Conservation (phyloP, 2,113 vertebrate genomes). For the Hydrolagus affinis region DNA sequence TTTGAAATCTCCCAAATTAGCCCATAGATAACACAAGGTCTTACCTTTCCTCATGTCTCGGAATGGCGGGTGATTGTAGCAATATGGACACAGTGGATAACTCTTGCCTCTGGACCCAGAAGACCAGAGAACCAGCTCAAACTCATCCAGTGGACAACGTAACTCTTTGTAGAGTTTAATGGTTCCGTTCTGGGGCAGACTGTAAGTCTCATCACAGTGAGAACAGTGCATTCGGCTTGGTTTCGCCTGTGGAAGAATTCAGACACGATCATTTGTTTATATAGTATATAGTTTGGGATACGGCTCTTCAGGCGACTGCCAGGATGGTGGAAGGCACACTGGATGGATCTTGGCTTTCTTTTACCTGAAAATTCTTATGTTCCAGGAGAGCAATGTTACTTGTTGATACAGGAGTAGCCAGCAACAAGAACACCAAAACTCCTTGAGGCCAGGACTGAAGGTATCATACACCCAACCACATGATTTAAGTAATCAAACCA, state of each 20-base stretch:
- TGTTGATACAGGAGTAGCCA: too few relatives aligned
- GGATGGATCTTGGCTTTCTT: too few relatives aligned
- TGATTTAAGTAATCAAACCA: neutral
- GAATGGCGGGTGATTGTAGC: constrained; percentile 89
- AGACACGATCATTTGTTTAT: neutral
- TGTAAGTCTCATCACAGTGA: constrained; percentile 94
- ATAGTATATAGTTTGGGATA: too few relatives aligned
- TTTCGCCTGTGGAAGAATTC: constrained; percentile 64
- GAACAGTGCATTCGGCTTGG: constrained; percentile 92
- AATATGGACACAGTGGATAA: constrained; percentile 91
- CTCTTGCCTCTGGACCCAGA: constrained; percentile 88
- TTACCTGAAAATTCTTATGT: too few relatives aligned
- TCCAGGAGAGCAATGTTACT: too few relatives aligned
- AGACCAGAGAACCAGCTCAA: constrained; percentile 91
- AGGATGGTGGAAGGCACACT: too few relatives aligned
- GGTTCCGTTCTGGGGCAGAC: constrained; percentile 86
- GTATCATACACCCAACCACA: too few relatives aligned
- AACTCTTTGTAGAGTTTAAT: constrained; percentile 96
- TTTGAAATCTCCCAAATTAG: too few relatives aligned
- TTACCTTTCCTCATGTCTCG: constrained; percentile 97
- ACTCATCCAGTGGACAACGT: constrained; percentile 88
- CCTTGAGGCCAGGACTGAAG: too few relatives aligned
- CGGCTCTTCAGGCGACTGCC: too few relatives aligned
- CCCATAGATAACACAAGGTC: neutral
- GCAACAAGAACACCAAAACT: too few relatives aligned